Conservation (phyloP, 1,140 invertebrate genomes). For the Penaeus indicus region DNA sequence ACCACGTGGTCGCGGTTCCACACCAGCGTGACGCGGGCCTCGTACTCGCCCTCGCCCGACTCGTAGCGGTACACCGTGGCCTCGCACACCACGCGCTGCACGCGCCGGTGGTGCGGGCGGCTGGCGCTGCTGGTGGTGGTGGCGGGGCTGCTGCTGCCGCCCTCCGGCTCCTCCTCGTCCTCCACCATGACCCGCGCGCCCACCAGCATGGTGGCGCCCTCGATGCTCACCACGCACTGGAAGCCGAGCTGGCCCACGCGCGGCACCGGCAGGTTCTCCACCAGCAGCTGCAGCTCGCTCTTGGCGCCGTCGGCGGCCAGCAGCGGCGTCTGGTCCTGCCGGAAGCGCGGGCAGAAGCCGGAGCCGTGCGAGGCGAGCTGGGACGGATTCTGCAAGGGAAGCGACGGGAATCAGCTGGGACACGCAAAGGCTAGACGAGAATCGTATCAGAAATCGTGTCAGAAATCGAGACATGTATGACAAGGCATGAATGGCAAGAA, state of each 20-base stretch:
- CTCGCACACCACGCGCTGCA: slow-evolving; percentile 88
- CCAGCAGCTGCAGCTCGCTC: slow-evolving; percentile 88
- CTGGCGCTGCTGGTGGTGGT: not conserved
- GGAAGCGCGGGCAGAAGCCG: slow-evolving; percentile 85
- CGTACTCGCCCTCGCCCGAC: slow-evolving; percentile 85
- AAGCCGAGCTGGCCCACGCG: slow-evolving; percentile 82
- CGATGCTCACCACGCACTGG: slow-evolving; percentile 91
- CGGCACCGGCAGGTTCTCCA: slow-evolving; percentile 88
- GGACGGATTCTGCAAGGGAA: slow-evolving; percentile 82
- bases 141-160: slow-evolving; percentile 26
- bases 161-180: slow-evolving; percentile 48
- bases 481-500: too few relatives aligned
- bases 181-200: slow-evolving; percentile 82
- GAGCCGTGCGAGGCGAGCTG: slow-evolving; percentile 81
- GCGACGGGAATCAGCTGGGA: too few relatives aligned
- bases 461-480: too few relatives aligned
- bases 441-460: too few relatives aligned
- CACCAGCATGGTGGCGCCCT: slow-evolving; percentile 89
- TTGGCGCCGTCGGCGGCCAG: slow-evolving; percentile 89
- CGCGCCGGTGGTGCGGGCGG: slow-evolving; percentile 33
- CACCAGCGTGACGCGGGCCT: slow-evolving; percentile 88
- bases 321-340: slow-evolving; percentile 76
- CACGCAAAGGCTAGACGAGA: too few relatives aligned
- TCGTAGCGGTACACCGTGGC: slow-evolving; percentile 92
- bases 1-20: slow-evolving; percentile 95